Evolutionary conservation across 2,797 vertebrate species (phyloP), one percentile per base, ranked within the genome.

Genomic region (Rhodeus uyekii): DNA sequence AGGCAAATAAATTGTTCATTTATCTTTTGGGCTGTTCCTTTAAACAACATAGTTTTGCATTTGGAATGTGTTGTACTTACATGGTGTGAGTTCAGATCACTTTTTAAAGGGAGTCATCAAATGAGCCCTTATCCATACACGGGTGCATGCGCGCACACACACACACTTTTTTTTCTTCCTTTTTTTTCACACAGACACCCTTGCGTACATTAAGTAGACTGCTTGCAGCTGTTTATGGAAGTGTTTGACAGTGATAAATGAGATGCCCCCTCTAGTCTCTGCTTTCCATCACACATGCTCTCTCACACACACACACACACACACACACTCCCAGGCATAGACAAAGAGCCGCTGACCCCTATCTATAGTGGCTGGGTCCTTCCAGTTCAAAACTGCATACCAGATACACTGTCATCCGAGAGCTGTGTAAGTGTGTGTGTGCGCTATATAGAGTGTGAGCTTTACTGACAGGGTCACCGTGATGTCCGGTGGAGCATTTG

Each of bases 141-240:
- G 63, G 24, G 67, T 34, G 44, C 64, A 50, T 60, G 60, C 55
- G 63, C 53, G 81, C 38, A 74, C 46, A 53, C 71, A 85, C 81
- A 69, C 29, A 77, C 55, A 61, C 34, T 36, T n/a, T 42, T 38
- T 46, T 18, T 5, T 16, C 12, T 5, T 14, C 5, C 18, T 32
- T 73, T 74, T 72, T 44, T 77, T 65, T 44, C 46, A 83, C 82
- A 50, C 46, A 46, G 76, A 65, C 76, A 83, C 82, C 29, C 82
- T 83, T 63, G 83, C 76, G 86, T 90, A 91, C 90, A 92, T 93
- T 92, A 94, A 91, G 89, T 89, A 92, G 93, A 94, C 90, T 80
- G 93, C 89, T 90, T 90, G 93, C 92, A 95, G 93, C 93, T 94
- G 93, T 93, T 94, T 93, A 91, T 90, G 85, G 89, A 92, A 89